phyloP scores from a whole-genome alignment of 2,888 invertebrate genomes.

The Julus scanicus region DNA sequence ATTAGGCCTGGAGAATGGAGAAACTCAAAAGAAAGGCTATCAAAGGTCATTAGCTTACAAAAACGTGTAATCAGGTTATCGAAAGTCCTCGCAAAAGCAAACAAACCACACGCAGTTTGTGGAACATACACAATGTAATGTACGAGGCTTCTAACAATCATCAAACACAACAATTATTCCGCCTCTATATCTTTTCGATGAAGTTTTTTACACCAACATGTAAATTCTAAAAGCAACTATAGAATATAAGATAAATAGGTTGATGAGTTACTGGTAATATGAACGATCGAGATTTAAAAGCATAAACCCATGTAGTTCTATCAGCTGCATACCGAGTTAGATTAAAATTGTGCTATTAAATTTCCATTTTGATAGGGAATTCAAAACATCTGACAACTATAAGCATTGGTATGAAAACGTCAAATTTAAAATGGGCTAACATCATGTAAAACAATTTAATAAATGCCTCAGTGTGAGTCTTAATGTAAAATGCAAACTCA shows the following conservation, averaged over 20 bases:
- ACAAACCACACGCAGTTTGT: not conserved
- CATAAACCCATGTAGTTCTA: not conserved
- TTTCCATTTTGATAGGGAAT: conserved; percentile 14
- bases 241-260: not conserved
- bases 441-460: not conserved
- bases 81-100: not conserved
- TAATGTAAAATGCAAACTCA: conserved; percentile 1
- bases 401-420: not conserved
- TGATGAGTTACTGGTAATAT: conserved; percentile 1
- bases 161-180: conserved; percentile 23
- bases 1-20: not conserved
- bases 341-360: conserved; percentile 34
- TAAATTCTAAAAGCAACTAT: not conserved
- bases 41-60: not conserved
- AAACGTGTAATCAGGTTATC: conserved; percentile 31
- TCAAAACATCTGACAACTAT: not conserved
- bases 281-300: not conserved
- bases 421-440: not conserved
- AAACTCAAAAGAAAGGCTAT: conserved; percentile 18
- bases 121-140: not conserved
- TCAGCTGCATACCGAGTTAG: not conserved
- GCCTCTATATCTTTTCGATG: not conserved
- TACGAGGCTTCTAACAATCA: not conserved
- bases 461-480: conserved; percentile 1
- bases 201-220: not conserved